A percentile compares a stretch with the other conserved stretches of the same genome.
Conservation (phyloP, 2,888 invertebrate genomes). For the Rotaria socialis region DNA sequence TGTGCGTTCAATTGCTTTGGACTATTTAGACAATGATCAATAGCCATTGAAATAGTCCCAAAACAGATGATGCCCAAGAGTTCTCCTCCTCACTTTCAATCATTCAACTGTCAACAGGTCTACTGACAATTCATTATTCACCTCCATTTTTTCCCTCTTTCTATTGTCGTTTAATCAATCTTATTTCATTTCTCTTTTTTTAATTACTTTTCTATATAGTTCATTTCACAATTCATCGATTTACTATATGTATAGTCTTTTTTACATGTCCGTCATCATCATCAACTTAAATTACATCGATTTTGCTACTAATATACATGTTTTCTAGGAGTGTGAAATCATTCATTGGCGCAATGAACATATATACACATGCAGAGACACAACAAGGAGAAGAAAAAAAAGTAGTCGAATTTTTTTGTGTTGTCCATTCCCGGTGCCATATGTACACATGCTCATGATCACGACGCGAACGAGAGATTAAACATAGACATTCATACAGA, state of each 20-base stretch:
- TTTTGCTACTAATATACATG: background rate
- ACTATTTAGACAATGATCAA: background rate
- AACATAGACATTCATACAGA: background rate
- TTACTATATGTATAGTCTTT: background rate
- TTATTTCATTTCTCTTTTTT: slow-evolving; percentile 1
- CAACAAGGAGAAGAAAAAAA: background rate
- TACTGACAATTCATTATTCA: slow-evolving; percentile 12
- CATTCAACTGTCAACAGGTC: background rate
- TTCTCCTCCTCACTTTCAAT: background rate
- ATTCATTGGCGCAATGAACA: background rate
- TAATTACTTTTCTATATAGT: slow-evolving; percentile 19
- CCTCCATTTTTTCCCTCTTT: background rate
- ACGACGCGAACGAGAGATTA: background rate
- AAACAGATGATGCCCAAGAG: background rate
- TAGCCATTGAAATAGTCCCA: background rate
- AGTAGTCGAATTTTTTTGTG: background rate
- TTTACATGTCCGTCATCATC: background rate
- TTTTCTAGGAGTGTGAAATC: background rate
- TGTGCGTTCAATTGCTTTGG: background rate
- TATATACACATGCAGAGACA: background rate
- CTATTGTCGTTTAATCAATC: background rate
- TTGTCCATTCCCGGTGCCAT: background rate
- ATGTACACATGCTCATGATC: background rate
- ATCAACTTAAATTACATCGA: slow-evolving; percentile 3
- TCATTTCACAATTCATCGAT: slow-evolving; percentile 12